phyloP scores from a whole-genome alignment of 1,140 invertebrate genomes.

The Zophobas atratus region DNA sequence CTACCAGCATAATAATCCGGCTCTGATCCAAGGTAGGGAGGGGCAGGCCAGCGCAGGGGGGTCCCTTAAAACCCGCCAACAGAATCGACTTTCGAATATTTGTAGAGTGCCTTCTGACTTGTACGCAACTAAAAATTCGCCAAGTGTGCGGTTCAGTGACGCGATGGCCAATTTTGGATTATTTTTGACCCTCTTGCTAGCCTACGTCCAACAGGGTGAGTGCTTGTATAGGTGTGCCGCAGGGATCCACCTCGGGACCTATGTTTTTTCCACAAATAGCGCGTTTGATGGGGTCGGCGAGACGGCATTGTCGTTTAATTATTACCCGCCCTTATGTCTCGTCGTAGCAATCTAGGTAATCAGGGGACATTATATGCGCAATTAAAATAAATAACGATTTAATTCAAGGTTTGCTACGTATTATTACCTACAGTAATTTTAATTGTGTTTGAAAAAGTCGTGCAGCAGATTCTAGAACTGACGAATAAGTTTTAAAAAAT shows the following conservation, averaged over 20 bases:
- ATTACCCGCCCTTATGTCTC: background rate
- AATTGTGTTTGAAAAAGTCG: no score
- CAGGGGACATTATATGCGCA: no score
- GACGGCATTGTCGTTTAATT: background rate
- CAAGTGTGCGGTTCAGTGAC: background rate
- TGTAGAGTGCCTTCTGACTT: background rate
- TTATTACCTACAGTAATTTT: no score
- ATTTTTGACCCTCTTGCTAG: constrained; percentile 1
- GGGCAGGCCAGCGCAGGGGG: constrained; percentile 8
- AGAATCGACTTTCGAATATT: constrained; percentile 10
- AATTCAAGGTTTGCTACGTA: no score
- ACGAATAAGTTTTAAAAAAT: no score
- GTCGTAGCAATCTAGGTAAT: background rate
- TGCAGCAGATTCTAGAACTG: no score
- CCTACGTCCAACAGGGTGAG: constrained; percentile 11
- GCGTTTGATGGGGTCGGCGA: no score
- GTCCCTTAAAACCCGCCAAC: constrained; percentile 28
- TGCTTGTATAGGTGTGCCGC: background rate
- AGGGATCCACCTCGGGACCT: background rate
- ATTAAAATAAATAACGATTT: no score
- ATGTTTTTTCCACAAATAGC: background rate
- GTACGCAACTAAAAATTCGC: background rate
- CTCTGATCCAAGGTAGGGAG: background rate
- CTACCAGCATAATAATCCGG: constrained; percentile 29
- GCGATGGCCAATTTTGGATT: constrained; percentile 4